These are phyloP conservation scores for Junco hyemalis DNA, from an alignment of 2,113 vertebrate genomes.

Conservation along the genomic window DNA sequence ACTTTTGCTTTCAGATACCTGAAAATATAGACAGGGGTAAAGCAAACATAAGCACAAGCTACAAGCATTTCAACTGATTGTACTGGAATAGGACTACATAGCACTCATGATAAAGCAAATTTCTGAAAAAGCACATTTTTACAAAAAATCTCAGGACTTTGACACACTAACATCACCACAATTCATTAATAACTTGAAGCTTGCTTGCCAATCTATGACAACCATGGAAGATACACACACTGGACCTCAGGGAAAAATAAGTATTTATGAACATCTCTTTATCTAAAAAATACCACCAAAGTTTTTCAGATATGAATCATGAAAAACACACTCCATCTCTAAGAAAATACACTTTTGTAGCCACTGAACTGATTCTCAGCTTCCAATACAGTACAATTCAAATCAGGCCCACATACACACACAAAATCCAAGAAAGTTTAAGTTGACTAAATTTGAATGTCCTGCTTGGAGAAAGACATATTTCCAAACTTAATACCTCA, in stretches of 20 bases:
- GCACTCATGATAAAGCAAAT: neutral
- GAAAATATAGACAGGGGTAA: neutral
- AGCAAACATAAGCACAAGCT: neutral
- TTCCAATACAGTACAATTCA: neutral
- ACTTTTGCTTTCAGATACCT: neutral
- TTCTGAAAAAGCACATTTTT: neutral
- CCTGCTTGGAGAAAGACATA: neutral
- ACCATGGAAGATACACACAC: neutral
- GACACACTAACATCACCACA: neutral
- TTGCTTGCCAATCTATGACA: neutral
- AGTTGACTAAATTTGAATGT: neutral
- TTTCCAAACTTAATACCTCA: neutral
- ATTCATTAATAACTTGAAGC: neutral
- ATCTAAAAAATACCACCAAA: neutral
- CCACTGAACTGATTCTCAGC: neutral
- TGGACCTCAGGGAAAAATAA: neutral
- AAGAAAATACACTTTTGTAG: neutral
- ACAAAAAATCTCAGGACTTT: neutral
- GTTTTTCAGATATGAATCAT: neutral
- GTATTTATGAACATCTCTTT: neutral
- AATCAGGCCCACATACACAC: neutral
- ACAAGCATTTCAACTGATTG: neutral
- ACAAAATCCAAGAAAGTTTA: neutral
- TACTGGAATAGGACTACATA: neutral
- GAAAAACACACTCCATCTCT: neutral